Base-by-base conservation (phyloP, 2,888 invertebrate genomes). In the Sesia bembeciformis region DNA sequence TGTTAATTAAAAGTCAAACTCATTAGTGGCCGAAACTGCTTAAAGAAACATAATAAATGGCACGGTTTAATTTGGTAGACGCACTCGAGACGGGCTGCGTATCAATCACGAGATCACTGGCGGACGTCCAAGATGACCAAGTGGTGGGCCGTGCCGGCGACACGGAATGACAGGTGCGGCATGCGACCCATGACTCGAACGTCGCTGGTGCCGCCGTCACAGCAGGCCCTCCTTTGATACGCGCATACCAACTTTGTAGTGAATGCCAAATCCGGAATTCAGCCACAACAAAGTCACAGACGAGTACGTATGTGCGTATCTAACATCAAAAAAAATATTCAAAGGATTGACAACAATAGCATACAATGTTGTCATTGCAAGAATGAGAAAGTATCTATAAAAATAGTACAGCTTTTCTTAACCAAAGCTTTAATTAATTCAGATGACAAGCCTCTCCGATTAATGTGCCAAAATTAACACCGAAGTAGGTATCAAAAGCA, bases 11-110 rank as follows among this genome's bases (percentile, higher is more conserved):
- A 39, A 50, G 50, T 39, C 38, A 38, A 66, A 74, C 76, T 81
- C 80, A 84, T 86, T 83, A 86, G 81, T 73, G 74, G 62, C 66
- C 65, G 73, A 68, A 72, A 76, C 77, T 84, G 74, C 76, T 84
- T 84, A 82, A 81, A 68, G 84, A 81, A 84, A 79, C 75, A 70
- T 84, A 81, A 87, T 77, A 85, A 88, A 89, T 87, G 84, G 78
- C 76, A 76, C 80, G 80, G 86, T 87, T 87, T 88, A 87, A 89
- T 87, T 88, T 85, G 78, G 86, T 87, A 84, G 89, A 88, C 87
- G 81, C 79, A 82, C 77, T 68, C 81, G 82, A 84, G 84, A 85
- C 85, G 72, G 70, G 78, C 65, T 72, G 74, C 76, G 76, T 85
- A 87, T 88, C 81, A 81, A 85, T 88, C 87, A 86, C 75, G 72